phyloP scores from a whole-genome alignment of 2,888 invertebrate species.

The Halocaridina rubra region DNA sequence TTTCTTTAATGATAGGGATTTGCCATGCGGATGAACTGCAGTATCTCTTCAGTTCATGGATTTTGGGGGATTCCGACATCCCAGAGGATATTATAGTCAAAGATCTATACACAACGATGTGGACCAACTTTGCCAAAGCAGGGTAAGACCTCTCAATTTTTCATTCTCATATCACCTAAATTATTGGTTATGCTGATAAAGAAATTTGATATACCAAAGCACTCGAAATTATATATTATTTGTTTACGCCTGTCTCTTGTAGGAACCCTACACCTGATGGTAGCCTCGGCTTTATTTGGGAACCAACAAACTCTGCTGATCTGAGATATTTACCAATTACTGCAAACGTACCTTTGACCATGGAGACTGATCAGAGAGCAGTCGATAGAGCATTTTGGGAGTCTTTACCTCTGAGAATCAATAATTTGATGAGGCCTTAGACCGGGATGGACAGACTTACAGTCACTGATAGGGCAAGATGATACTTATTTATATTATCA shows the following conservation, averaged over 20 bases:
- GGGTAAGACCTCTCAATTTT: neutral
- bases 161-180: too few species aligned
- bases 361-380: slow-evolving; percentile 14
- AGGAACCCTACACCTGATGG: slow-evolving; percentile 42
- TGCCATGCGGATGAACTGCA: slow-evolving; percentile 15
- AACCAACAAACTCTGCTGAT: neutral
- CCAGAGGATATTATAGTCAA: slow-evolving; percentile 9
- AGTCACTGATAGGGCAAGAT: too few species aligned
- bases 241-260: too few species aligned
- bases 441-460: too few species aligned
- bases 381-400: slow-evolving; percentile 40
- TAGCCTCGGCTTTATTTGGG: slow-evolving; percentile 29
- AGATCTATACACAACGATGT: neutral
- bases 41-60: neutral
- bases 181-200: too few species aligned
- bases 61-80: neutral
- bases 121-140: slow-evolving; percentile 25
- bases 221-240: too few species aligned
- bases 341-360: neutral
- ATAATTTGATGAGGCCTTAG: neutral
- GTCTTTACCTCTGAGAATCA: slow-evolving; percentile 41
- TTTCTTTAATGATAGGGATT: neutral
- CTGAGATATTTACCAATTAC: neutral
- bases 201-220: too few species aligned
- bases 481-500: too few species aligned